Base-by-base conservation (phyloP, 2,797 vertebrate species). In the Mormyrus proboscirostris region DNA sequence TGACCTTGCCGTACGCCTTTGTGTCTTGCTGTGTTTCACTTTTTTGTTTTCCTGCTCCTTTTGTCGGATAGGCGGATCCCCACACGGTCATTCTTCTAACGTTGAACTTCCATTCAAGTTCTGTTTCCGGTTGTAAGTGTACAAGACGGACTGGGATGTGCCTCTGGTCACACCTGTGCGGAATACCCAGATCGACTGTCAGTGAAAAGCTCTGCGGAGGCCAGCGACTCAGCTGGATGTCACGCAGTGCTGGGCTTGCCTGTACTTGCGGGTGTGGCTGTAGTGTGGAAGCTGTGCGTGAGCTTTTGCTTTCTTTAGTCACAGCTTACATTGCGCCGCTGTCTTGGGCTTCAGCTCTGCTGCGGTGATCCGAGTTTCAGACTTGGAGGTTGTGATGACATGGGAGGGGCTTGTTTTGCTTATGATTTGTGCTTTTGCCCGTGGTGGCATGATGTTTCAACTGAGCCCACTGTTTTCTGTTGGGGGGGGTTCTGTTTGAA, bases 241-340 rank as follows among this genome's bases (percentile, higher is more conserved):
- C 51, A 25, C 5, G 25, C 86, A 89, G 69, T 25, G 29, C 16
- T 6, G 51, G 69, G 88, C 88, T n/a, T 88, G 90, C 22, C 90
- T 84, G 73, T 65, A 59, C 88, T 88, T 89, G 88, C 55, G 82
- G 33, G 25, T 38, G 82, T n/a, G 49, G 22, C 59, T 29, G 41
- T 19, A 53, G 47, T 73, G 29, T 87, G 38, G 85, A 29, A 82
- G 29, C 25, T 22, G 22, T 79, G 53, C 44, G 50, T 86, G 38
- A 6, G 0, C 10, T 19, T 9, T 9, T 44, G 38, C 38, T 19
- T 79, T 79, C 41, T 79, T 79, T 19, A 47, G 82, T 50, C 38
- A 83, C 6, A 19, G 38, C 44, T 76, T 84, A 51, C 50, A 14
- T 29, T 86, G 50, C 16, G 3, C 14, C 38, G 47, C 22, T n/a